Evolutionary conservation across 2,113 vertebrate species (phyloP), one percentile per base, ranked within the genome.

Genomic region (Cheilinus undulatus): DNA sequence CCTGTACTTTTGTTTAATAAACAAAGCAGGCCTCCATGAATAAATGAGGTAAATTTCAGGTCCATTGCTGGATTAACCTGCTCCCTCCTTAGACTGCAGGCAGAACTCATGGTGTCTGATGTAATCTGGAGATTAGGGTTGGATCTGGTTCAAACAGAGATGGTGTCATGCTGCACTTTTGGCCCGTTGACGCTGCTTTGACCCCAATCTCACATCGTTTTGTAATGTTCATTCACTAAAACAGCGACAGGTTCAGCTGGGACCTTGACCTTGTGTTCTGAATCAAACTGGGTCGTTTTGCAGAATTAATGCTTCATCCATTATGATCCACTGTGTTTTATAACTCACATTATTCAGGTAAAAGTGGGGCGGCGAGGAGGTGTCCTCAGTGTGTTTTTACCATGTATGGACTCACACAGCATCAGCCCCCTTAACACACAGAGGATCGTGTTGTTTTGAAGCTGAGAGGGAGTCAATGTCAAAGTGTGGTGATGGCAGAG

Each of bases 151-250:
- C 40, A 17, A 14, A 42, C 40, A 42, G 4, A 42, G 50, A 8
- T 28, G 8, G 14, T 15, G 17, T 27, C 20, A 36, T 1, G 0
- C 8, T 60, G 27, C 24, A 51, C 72, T 36, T 66, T 51, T 50
- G n/a, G 42, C 50, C 42, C 51, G 15, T 4, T 28, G 27, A 23
- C 30, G 40, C 36, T 30, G 52, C 48, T 51, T 63, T 61, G 66
- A 78, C 80, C 66, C 59, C 56, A 83, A 78, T 83, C 27, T 43
- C 49, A 2, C 9, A 0, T 23, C 1, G 66, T 66, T 84, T 52
- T 26, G 8, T 79, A 73, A 84, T 9, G 3, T 60, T 78, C 63
- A 83, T 85, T 69, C 67, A 10, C 36, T 73, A 34, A 80, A 58
- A 62, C 80, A 45, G 69, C 27, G 1, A 1, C 12, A 1, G 24